These are phyloP conservation scores for Trididemnum nubilum DNA, from an alignment of 23 tunicate species.

Conservation along the genomic window DNA sequence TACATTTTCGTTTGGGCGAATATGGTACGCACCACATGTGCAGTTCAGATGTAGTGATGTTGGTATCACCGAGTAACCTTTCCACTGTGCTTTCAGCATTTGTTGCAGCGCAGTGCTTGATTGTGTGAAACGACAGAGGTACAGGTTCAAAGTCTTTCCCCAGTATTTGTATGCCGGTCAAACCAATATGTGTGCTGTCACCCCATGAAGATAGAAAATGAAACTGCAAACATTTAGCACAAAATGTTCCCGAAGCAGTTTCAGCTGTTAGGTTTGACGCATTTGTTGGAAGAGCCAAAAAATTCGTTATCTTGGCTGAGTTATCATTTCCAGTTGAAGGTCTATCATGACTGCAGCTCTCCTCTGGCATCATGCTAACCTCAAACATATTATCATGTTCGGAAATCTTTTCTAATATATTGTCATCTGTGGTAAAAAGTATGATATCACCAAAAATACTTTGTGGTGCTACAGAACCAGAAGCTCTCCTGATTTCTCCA, in stretches of 20 bases:
- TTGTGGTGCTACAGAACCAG: constrained; percentile 42
- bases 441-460: constrained; percentile 77
- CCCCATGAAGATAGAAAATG: constrained; percentile 63
- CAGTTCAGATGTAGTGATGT: constrained; percentile 41
- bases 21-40: constrained; percentile 52
- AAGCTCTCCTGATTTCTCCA: constrained; percentile 78
- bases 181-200: constrained; percentile 33
- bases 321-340: constrained; percentile 9
- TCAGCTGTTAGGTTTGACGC: background rate
- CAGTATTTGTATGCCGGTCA: constrained; percentile 62
- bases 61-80: constrained; percentile 40
- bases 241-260: constrained; percentile 1
- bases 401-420: constrained; percentile 68
- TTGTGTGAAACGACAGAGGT: constrained; percentile 1
- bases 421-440: constrained; percentile 83
- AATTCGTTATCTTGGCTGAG: background rate
- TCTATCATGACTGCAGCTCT: background rate
- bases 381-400: constrained; percentile 60
- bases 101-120: background rate
- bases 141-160: constrained; percentile 34
- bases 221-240: constrained; percentile 37
- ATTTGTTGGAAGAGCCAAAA: no score
- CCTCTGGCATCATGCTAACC: background rate
- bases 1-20: background rate
- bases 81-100: background rate